Evolutionary conservation across 2,888 invertebrate species (phyloP).

Genomic region (Sclerodermus sp.): DNA sequence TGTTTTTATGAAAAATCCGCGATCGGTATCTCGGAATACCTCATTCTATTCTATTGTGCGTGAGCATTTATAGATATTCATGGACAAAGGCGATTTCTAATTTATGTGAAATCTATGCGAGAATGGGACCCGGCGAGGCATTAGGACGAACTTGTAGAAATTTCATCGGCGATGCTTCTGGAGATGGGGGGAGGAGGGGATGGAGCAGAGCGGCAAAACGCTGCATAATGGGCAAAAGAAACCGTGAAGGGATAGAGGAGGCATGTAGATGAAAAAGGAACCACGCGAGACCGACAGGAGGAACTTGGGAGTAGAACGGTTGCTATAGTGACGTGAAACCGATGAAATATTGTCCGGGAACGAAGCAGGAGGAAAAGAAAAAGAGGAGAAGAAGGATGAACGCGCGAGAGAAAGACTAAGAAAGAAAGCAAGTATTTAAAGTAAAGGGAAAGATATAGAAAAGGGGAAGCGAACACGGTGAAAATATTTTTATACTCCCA

Average conservation of each 20-base stretch:
- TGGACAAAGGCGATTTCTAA: too few relatives aligned
- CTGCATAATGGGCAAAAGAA: slow-evolving; percentile 22
- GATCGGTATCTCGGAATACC: too few relatives aligned
- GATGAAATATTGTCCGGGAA: slow-evolving; percentile 47
- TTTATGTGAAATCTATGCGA: too few relatives aligned
- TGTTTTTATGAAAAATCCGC: too few relatives aligned
- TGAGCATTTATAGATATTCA: too few relatives aligned
- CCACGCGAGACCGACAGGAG: slow-evolving; percentile 3
- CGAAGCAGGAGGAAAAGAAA: slow-evolving; percentile 17
- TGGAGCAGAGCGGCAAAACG: slow-evolving; percentile 20
- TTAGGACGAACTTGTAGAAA: background rate
- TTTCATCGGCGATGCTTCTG: background rate
- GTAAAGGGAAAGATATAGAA: slow-evolving; percentile 7
- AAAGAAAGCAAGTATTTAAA: slow-evolving; percentile 3
- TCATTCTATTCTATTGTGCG: too few relatives aligned
- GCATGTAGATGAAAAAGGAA: slow-evolving; percentile 26
- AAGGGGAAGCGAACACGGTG: slow-evolving; percentile 7
- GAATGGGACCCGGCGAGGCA: too few relatives aligned
- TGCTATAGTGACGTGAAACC: slow-evolving; percentile 49
- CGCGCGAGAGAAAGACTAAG: slow-evolving; percentile 16
- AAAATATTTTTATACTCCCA: too few relatives aligned
- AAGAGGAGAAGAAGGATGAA: slow-evolving; percentile 10
- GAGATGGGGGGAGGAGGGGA: background rate
- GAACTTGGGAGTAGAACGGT: slow-evolving; percentile 36
- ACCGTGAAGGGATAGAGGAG: slow-evolving; percentile 2